Evolutionary conservation across 2,888 invertebrate species (phyloP).

Genomic region (Protodeltote pygarga): DNA sequence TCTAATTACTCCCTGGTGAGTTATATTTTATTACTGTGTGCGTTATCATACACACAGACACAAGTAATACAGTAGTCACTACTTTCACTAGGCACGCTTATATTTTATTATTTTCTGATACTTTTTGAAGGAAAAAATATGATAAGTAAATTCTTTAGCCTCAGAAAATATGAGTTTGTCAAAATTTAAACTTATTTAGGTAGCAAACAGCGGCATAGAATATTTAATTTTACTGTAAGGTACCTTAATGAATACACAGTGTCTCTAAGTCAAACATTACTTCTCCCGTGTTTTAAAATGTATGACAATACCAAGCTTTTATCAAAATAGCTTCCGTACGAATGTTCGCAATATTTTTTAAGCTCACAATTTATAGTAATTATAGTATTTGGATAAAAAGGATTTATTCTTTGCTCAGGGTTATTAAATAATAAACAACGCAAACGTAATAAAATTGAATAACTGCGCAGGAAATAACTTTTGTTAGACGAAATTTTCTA

Average conservation of each 20-base stretch:
- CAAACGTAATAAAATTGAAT: no score
- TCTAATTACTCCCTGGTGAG: no score
- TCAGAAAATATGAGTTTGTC: background rate
- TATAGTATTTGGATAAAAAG: background rate
- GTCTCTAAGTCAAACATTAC: background rate
- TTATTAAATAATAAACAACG: no score
- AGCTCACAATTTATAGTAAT: background rate
- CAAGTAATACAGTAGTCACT: no score
- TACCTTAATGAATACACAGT: conserved; percentile 10
- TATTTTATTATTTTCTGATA: no score
- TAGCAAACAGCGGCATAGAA: conserved; percentile 19
- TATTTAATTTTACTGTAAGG: conserved; percentile 43
- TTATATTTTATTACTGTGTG: no score
- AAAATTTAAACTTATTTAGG: background rate
- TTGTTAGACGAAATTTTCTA: no score
- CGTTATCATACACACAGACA: no score
- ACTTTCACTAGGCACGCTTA: no score
- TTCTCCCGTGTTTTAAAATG: background rate
- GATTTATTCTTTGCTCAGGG: background rate
- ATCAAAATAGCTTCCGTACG: background rate
- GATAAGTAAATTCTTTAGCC: background rate
- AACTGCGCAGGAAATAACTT: no score
- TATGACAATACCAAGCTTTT: background rate
- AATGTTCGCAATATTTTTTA: conserved; percentile 2
- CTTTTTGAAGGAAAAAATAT: background rate